A percentile compares a stretch with the other conserved stretches of the same genome.
Evolutionary conservation across 2,888 invertebrate genomes (phyloP).

Genomic region (Diadromus collaris): DNA sequence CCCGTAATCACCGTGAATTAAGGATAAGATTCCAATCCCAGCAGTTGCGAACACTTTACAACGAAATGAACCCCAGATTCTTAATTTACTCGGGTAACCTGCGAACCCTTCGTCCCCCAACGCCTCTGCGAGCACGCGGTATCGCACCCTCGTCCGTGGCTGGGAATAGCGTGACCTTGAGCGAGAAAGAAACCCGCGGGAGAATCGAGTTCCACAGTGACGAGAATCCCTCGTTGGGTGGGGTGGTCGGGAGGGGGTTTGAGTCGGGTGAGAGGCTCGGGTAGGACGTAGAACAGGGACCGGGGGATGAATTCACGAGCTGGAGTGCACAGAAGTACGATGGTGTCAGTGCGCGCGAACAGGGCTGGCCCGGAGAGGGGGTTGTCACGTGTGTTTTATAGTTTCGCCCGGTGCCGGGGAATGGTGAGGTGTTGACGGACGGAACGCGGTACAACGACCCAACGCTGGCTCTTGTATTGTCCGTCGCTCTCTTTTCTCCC

Average conservation of each 20-base stretch:
- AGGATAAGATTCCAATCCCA: background rate
- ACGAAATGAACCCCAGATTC: background rate
- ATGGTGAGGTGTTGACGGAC: constrained; percentile 78
- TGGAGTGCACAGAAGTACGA: constrained; percentile 41
- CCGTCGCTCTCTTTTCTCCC: constrained; percentile 54
- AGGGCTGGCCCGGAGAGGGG: constrained; percentile 69
- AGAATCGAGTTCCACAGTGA: constrained; percentile 38
- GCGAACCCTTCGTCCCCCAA: background rate
- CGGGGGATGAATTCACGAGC: constrained; percentile 18
- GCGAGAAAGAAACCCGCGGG: constrained; percentile 30
- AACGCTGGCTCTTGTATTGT: constrained; percentile 66
- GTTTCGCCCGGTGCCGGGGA: constrained; percentile 73
- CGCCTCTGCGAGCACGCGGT: background rate
- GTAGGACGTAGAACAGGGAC: constrained; percentile 21
- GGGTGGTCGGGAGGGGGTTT: too few relatives aligned
- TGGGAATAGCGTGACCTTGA: constrained; percentile 34
- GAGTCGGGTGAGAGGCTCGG: background rate
- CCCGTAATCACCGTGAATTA: background rate
- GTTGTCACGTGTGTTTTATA: constrained; percentile 78
- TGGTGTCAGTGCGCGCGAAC: constrained; percentile 65
- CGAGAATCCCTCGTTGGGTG: constrained; percentile 1
- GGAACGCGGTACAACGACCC: constrained; percentile 76
- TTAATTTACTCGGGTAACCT: background rate
- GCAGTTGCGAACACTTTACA: background rate
- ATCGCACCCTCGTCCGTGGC: background rate